Conservation (phyloP, 1,140 invertebrate species). For the Berghia stephanieae region DNA sequence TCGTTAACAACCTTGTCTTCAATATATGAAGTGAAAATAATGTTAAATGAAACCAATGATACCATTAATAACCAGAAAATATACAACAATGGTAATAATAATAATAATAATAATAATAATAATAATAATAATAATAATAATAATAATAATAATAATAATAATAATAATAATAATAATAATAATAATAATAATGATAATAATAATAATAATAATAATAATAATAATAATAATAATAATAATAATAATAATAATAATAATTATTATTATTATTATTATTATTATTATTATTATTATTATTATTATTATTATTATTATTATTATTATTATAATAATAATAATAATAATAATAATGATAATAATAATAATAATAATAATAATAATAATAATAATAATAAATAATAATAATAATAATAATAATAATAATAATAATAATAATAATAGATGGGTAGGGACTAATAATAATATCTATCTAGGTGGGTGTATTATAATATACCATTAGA, state of each 20-base stretch:
- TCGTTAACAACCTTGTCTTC: too few relatives aligned
- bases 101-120: constrained; percentile 5
- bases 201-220: constrained; percentile 12
- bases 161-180: constrained; percentile 5
- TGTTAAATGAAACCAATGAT: neutral
- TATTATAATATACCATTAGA: too few relatives aligned
- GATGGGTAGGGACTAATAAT: too few relatives aligned
- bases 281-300: neutral
- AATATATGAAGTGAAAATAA: too few relatives aligned
- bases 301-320: constrained; percentile 6
- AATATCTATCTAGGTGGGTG: too few relatives aligned
- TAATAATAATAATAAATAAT: neutral
- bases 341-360: neutral
- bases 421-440: neutral
- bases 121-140: constrained; percentile 9
- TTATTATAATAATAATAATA: constrained; percentile 10
- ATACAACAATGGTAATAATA: constrained; percentile 4
- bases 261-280: neutral
- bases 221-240: constrained; percentile 9
- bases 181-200: constrained; percentile 1
- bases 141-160: constrained; percentile 9
- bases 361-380: neutral
- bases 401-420: neutral
- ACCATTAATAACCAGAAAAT: neutral
- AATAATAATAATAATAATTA: constrained; percentile 11